Evolutionary conservation across 2,113 vertebrate species (phyloP).

Genomic region (Toxostoma redivivum): DNA sequence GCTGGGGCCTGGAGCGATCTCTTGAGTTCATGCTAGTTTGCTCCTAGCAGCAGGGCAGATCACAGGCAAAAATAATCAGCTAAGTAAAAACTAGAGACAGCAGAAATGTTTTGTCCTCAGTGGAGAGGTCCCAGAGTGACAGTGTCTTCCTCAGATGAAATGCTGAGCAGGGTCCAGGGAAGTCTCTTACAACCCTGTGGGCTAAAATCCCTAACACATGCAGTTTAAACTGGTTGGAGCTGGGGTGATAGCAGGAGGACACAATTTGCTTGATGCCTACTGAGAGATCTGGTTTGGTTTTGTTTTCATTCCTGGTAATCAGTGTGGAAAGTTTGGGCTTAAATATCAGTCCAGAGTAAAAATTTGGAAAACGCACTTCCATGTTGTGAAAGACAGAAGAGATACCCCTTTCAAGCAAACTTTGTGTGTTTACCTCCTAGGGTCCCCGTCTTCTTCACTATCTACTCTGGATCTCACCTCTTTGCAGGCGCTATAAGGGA

Average conservation of each 20-base stretch:
- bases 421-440: background rate
- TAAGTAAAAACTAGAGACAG: background rate
- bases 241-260: background rate
- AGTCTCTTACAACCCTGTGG: background rate
- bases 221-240: background rate
- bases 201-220: background rate
- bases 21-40: background rate
- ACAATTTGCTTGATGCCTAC: background rate
- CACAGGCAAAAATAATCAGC: background rate
- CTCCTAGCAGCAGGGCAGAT: background rate
- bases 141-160: background rate
- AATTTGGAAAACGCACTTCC: background rate
- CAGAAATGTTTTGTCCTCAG: background rate
- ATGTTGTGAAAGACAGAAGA: background rate
- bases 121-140: background rate
- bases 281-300: background rate
- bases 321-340: background rate
- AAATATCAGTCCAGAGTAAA: background rate
- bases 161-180: background rate
- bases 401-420: too few species aligned
- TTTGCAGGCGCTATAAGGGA: fast-evolving
- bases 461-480: background rate
- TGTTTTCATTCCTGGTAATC: background rate
- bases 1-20: background rate
- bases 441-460: background rate